A percentile compares a stretch with the other conserved stretches of the same genome.
Evolutionary conservation across 2,888 invertebrate species (phyloP).

Genomic region (Thera obeliscata): DNA sequence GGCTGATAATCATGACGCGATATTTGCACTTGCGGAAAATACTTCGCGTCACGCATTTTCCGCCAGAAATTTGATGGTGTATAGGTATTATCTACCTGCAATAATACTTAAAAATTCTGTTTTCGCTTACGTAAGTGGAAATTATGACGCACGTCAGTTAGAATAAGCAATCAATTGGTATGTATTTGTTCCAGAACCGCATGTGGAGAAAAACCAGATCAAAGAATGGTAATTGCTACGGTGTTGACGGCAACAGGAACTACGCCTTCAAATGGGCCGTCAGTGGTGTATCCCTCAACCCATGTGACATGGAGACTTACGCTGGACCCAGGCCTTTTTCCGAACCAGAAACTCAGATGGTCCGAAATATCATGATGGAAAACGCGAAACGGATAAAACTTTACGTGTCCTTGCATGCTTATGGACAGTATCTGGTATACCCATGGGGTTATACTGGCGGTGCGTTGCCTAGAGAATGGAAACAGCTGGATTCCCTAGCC

Average conservation of each 20-base stretch:
- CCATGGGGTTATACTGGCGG: constrained; percentile 86
- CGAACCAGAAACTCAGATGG: constrained; percentile 84
- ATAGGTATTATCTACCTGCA: background rate
- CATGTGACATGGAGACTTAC: constrained; percentile 85
- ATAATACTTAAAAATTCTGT: background rate
- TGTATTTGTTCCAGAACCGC: constrained; percentile 76
- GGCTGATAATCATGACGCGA: too few relatives aligned
- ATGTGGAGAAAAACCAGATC: constrained; percentile 87
- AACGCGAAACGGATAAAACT: constrained; percentile 81
- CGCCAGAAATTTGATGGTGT: background rate
- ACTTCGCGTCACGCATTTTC: background rate
- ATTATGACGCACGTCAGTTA: background rate
- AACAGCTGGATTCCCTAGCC: constrained; percentile 72
- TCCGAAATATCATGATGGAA: constrained; percentile 81
- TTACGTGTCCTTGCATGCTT: constrained; percentile 88
- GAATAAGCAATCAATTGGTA: background rate
- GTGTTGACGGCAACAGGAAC: constrained; percentile 89
- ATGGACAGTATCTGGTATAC: constrained; percentile 86
- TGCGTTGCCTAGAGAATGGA: constrained; percentile 76
- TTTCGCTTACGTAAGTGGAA: background rate
- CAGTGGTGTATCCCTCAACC: constrained; percentile 86
- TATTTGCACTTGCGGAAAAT: too few relatives aligned
- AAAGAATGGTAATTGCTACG: constrained; percentile 73
- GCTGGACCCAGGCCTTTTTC: constrained; percentile 86
- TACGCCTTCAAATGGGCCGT: constrained; percentile 88